Base-by-base conservation (phyloP, 1,140 invertebrate species). In the Pseudomyrmex sp. region DNA sequence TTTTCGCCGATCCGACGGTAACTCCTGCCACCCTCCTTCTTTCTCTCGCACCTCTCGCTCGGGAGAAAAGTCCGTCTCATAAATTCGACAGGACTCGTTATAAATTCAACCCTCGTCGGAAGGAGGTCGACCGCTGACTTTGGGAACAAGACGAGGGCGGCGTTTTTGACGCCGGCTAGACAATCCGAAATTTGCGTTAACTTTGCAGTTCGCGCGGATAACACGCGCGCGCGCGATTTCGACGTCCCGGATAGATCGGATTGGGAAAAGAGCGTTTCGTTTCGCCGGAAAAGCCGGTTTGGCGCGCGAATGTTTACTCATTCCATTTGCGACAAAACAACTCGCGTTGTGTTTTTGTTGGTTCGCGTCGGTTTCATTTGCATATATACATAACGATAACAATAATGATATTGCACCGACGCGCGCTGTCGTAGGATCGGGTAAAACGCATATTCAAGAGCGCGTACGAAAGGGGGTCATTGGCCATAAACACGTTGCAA, bases 81-180 rank as follows among this genome's bases (percentile, higher is more conserved):
- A 91, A 91, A 91, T 92, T 89, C 75, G 69, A 76, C 61, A 62
- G 48, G 54, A 58, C 76, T 90, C 77, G 88, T 91, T 91, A 89
- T 90, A 90, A 90, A 91, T 91, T 90, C 86, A 87, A 90, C 82
- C 85, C 89, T 77, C 77, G 86, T 88, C 83, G 54, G 46, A 20
- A 54, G 20, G 59, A 15, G 54, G 61, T 52, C 54, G 74, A 65
- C 59, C 10, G 58, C 52, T 76, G 80, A 76, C 73, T 76, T 83
- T 13, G 20, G 18, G 15, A 62, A 44, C 63, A 68, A 65, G 73
- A 82, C 66, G 69, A 7, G n/a, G n/a, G 5, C 9, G 70, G 26
- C 54, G 63, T 23, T 50, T 35, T 69, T 77, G 62, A 66, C 54
- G 18, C 18, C 18, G 70, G 82, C 35, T 58, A 69, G 50, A 52